These are phyloP conservation scores for Carapus acus DNA, from an alignment of 2,797 vertebrate species.

Conservation along the genomic window DNA sequence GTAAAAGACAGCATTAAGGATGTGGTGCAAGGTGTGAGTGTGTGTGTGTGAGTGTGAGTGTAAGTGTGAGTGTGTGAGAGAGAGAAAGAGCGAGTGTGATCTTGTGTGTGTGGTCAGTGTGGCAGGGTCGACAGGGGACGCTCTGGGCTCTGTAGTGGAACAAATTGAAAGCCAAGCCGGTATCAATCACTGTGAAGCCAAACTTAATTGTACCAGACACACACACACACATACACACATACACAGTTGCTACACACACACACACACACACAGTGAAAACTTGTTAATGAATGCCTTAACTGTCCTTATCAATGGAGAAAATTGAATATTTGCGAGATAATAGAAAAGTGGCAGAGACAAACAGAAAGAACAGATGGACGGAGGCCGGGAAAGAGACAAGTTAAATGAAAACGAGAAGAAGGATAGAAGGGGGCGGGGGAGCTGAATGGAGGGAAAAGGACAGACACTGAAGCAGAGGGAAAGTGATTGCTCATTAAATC, in stretches of 20 bases:
- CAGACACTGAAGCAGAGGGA: too few relatives aligned
- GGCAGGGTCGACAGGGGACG: conserved; percentile 48
- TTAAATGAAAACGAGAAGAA: neutral
- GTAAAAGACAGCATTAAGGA: neutral
- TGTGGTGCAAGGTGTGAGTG: conserved; percentile 22
- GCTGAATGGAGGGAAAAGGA: neutral
- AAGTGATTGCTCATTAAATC: too few relatives aligned
- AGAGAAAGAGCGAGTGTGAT: conserved; percentile 7
- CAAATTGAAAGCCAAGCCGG: conserved; percentile 98
- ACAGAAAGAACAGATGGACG: conserved; percentile 1
- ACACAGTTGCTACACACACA: conserved; percentile 2
- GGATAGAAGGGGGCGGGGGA: neutral
- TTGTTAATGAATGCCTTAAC: conserved; percentile 15
- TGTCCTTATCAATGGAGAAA: conserved; percentile 5
- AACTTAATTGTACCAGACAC: conserved; percentile 92
- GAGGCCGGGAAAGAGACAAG: neutral
- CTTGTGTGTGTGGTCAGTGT: conserved; percentile 46
- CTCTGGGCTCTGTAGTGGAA: conserved; percentile 98
- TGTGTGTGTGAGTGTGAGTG: conserved; percentile 7
- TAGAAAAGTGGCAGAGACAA: neutral
- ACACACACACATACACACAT: conserved; percentile 40
- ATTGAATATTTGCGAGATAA: neutral
- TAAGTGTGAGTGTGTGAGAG: conserved; percentile 3
- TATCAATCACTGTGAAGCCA: conserved; percentile 98
- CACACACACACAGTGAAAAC: neutral